Evolutionary conservation across 2,797 vertebrate species (phyloP), one percentile per base, ranked within the genome.

Genomic region (Phyllotis vaccarum): DNA sequence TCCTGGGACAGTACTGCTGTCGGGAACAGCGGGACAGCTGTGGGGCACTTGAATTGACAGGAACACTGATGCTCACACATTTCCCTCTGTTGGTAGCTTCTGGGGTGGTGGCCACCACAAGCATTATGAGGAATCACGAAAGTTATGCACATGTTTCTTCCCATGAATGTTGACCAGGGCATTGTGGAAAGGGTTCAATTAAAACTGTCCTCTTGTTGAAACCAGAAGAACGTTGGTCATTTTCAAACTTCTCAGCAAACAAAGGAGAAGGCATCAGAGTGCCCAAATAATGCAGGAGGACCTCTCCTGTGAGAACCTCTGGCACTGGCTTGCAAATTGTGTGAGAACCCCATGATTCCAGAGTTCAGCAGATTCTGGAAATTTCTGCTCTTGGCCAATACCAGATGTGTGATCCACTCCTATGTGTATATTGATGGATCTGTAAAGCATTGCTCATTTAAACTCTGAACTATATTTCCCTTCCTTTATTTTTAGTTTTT

Each of bases 1-100:
- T 70, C 43, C 66, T 3, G 21, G 60, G 19, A 31, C 0, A n/a
- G 46, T 0, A 16, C 27, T 2, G 0, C 2, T 27, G 12, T 76
- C 2, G 0, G 60, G 58, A 62, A 9, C 2, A 10, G 64, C 24
- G 60, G 58, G 68, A 9, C 2, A 10, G 64, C 24, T 80, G 24
- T 3, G 2, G 17, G n/a, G 0, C 2, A 58, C 2, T 24, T 43
- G 83, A 58, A 5, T 22, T 3, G 68, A 12, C 16, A 79, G n/a
- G 31, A 49, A 2, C 2, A 9, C 21, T 0, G 22, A 46, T 0
- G n/a, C 46, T 82, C 40, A 6, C 16, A 9, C 0, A 0, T 49
- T 82, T 21, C 37, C n/a, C 74, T 64, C 54, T 3, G n/a, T 11
- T 12, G 54, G 72, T 54, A 68, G 29, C 22, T 43, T n/a, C 46